A percentile compares a stretch with the other conserved stretches of the same genome.
Conservation (phyloP, 2,797 vertebrate species). For the Pyrocephalus nanus region DNA sequence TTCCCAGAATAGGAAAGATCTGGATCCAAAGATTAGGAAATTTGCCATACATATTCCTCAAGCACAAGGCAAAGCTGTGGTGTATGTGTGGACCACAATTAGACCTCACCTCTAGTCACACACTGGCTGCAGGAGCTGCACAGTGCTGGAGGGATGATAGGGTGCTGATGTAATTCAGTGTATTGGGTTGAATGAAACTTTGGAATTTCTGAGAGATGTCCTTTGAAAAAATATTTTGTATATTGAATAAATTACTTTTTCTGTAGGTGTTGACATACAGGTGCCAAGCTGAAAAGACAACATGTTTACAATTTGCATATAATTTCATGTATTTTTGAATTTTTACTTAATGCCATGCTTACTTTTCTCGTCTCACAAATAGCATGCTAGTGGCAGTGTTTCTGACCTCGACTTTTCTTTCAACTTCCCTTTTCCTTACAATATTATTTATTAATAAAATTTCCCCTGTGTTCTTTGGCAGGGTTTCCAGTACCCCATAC, state of each 20-base stretch:
- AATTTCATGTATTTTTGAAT: background rate
- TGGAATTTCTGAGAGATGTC: background rate
- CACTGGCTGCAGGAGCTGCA: background rate
- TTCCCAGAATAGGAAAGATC: background rate
- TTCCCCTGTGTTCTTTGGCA: background rate
- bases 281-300: background rate
- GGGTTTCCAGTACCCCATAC: background rate
- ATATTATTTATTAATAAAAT: background rate
- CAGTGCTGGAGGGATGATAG: background rate
- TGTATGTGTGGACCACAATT: background rate
- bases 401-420: background rate
- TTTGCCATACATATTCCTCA: background rate
- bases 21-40: background rate
- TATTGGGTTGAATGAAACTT: background rate
- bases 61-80: background rate
- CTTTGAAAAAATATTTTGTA: background rate
- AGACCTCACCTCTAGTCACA: background rate
- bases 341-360: background rate
- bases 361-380: background rate
- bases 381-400: background rate
- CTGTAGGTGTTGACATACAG: background rate
- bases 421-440: background rate
- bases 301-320: background rate
- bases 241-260: background rate
- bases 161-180: background rate